Evolutionary conservation across 1,140 invertebrate species (phyloP).

Genomic region (Mizuhopecten yessoensis): DNA sequence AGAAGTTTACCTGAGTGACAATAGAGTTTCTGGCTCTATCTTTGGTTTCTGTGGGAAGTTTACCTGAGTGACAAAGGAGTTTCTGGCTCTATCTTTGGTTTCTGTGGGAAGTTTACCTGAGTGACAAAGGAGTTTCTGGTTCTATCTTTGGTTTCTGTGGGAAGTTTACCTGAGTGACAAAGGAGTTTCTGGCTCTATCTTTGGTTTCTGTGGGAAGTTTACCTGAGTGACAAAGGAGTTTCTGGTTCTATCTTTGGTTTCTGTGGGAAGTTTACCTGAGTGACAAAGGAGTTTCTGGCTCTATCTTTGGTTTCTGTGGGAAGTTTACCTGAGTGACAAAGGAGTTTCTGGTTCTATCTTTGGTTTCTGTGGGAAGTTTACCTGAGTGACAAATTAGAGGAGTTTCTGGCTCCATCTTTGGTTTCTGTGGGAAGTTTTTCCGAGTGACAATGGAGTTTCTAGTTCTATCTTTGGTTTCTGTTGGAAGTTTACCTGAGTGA

Average conservation of each 20-base stretch:
- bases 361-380: too few relatives aligned
- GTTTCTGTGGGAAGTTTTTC: neutral
- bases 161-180: neutral
- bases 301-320: neutral
- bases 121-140: slow-evolving; percentile 82
- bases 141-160: slow-evolving; percentile 84
- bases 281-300: neutral
- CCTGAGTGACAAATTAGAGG: neutral
- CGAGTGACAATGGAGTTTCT: neutral
- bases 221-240: neutral
- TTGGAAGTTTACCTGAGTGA: neutral
- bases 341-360: too few relatives aligned
- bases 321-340: neutral
- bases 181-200: too few relatives aligned
- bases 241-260: neutral
- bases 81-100: neutral
- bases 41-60: neutral
- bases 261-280: neutral
- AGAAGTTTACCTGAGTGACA: too few relatives aligned
- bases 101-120: slow-evolving; percentile 70
- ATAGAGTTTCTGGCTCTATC: too few relatives aligned
- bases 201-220: too few relatives aligned
- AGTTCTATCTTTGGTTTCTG: neutral
- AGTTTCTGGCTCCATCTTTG: neutral
- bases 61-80: neutral